Evolutionary conservation across 2,888 invertebrate species (phyloP), one percentile per base, ranked within the genome.

Genomic region (Polydrusus tereticollis): DNA sequence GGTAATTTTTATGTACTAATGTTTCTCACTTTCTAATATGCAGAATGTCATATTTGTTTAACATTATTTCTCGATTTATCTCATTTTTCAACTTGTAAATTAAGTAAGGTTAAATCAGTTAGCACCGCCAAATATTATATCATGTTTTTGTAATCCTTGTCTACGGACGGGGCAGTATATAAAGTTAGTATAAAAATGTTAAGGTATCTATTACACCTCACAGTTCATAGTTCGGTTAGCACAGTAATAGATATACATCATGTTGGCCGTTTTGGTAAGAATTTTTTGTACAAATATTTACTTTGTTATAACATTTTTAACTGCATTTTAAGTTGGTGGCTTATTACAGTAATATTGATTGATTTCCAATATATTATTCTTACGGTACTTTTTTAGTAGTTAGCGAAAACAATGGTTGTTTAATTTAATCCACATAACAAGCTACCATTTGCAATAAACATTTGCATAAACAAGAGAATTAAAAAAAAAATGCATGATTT

Each of bases 51-150:
- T 68, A 62, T 68, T 68, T 68, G 52, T 50, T 59, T 68, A 68
- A 60, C 68, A 62, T 68, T 68, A 68, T 60, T 68, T 23, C 60
- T 41, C 20, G 60, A 68, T 68, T 68, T 60, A 59, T 68, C 62
- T 59, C 36, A 50, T 57, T 36, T 59, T 52, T 41, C 60, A 52
- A 29, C 16, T 29, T 68, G 68, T 52, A 47, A 68, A 68, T 36
- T 52, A 21, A 18, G 36, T 26, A 41, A 60, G 60, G 60, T 62
- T 50, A 33, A 20, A 64, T 52, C 23, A 5, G 36, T 64, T 64
- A 64, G 52, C 63, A 64, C 52, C 36, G 21, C 12, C 14, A 20
- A 29, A n/a, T 12, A 64, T 36, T 33, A 52, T 21, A 36, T 36
- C 38, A 52, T 16, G 52, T 52, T 50, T 64, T 20, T 52, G 47